A percentile compares a stretch with the other conserved stretches of the same genome.
Evolutionary conservation across 1,140 invertebrate species (phyloP).

Genomic region (Sipha flava): DNA sequence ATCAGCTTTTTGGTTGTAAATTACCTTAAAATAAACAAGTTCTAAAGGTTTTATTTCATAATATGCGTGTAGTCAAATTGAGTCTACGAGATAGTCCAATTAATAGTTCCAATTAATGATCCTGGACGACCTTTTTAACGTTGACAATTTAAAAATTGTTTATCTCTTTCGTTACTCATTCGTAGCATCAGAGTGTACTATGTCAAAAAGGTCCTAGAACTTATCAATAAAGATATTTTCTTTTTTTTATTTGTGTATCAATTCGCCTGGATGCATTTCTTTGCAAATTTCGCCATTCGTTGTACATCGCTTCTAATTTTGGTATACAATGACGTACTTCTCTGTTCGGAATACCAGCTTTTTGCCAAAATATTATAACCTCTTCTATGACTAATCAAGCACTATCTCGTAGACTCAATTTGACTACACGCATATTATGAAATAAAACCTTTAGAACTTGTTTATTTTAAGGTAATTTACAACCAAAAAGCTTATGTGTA

Average conservation of each 20-base stretch:
- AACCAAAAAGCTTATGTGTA: constrained; percentile 30
- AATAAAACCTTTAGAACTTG: constrained; percentile 33
- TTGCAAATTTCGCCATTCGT: constrained; percentile 34
- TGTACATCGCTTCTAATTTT: constrained; percentile 35
- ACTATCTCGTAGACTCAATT: background rate
- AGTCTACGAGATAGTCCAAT: background rate
- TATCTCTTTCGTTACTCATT: constrained; percentile 34
- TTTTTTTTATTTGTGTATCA: constrained; percentile 30
- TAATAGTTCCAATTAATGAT: constrained; percentile 5
- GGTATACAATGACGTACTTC: constrained; percentile 33
- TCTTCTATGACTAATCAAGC: background rate
- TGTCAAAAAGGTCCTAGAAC: constrained; percentile 39
- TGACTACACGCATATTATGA: constrained; percentile 32
- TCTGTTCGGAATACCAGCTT: constrained; percentile 18
- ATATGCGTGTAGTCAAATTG: constrained; percentile 28
- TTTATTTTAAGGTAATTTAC: constrained; percentile 35
- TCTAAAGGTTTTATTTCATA: constrained; percentile 25
- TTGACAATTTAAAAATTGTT: constrained; percentile 34
- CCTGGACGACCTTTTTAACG: constrained; percentile 32
- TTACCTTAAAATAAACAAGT: constrained; percentile 36
- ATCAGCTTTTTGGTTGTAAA: constrained; percentile 34
- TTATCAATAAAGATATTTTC: constrained; percentile 34
- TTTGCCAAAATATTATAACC: constrained; percentile 26
- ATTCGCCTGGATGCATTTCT: constrained; percentile 22
- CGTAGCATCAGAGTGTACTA: constrained; percentile 37